Evolutionary conservation across 2,113 vertebrate species (phyloP).

Genomic region (Dicentrarchus labrax): DNA sequence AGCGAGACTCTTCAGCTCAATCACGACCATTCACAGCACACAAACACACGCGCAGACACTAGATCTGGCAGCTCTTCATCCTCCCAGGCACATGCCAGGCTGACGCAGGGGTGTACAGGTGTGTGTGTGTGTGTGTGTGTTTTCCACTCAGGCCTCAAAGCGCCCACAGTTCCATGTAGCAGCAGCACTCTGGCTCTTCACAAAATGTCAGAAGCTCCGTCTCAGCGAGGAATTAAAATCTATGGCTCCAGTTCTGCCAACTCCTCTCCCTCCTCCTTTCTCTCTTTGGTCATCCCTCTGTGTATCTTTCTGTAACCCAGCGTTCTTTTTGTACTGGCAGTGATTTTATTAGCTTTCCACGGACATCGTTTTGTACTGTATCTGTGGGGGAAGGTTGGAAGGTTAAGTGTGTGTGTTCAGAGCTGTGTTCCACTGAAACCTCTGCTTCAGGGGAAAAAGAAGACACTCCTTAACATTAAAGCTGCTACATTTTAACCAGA

Average conservation of each 20-base stretch:
- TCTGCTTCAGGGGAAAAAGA: conserved; percentile 24
- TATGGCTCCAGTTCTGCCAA: background rate
- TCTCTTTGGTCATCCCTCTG: background rate
- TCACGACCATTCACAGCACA: conserved; percentile 36
- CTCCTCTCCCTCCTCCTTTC: background rate
- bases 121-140: conserved; percentile 9
- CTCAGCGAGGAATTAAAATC: conserved; percentile 7
- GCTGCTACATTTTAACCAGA: background rate
- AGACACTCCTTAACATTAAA: conserved; percentile 19
- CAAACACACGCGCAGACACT: background rate
- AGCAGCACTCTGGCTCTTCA: background rate
- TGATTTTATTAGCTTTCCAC: conserved; percentile 44
- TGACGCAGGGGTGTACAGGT: background rate
- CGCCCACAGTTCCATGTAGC: background rate
- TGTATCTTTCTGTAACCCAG: conserved; percentile 24
- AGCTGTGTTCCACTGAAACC: conserved; percentile 30
- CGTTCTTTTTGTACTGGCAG: conserved; percentile 14
- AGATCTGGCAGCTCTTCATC: conserved; percentile 5
- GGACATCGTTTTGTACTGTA: conserved; percentile 28
- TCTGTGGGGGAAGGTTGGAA: conserved; percentile 12
- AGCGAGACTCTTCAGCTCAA: conserved; percentile 41
- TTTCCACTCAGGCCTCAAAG: background rate
- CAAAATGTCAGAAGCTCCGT: conserved; percentile 15
- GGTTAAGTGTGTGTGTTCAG: conserved; percentile 14
- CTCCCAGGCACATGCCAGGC: background rate